Evolutionary conservation across 2,113 vertebrate species (phyloP), one percentile per base, ranked within the genome.

Genomic region (Hemibagrus wyckioides): DNA sequence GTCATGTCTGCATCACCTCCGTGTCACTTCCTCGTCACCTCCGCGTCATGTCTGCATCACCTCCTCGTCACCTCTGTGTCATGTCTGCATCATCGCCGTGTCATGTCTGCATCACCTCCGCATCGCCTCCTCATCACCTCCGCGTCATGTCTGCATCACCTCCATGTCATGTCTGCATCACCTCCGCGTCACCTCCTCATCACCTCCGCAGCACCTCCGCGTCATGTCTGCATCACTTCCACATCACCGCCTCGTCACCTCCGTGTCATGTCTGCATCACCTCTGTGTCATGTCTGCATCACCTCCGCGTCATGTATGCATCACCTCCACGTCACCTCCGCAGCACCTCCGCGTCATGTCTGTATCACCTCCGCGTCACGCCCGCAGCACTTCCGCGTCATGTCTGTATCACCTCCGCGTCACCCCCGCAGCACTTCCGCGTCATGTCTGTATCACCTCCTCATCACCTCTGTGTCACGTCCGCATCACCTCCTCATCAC

Each of bases 221-320:
- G 3, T 0, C 61, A n/a, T n/a, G n/a, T n/a, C n/a, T n/a, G 25
- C 28, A 25, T 10, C 61, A 3, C 1, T n/a, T n/a, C n/a, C n/a
- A n/a, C n/a, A n/a, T n/a, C n/a, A n/a, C n/a, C n/a, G n/a, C n/a
- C n/a, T n/a, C n/a, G n/a, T n/a, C 61, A 6, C 41, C n/a, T 10
- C 4, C 8, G 3, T 4, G 0, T 1, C 61, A 0, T 10, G 3
- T n/a, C 28, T 4, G 1, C 17, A 11, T 0, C 61, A n/a, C n/a
- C n/a, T n/a, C n/a, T n/a, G 25, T n/a, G n/a, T n/a, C n/a, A n/a
- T n/a, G n/a, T n/a, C 28, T 6, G 28, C 61, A 3, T 0, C 61
- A 6, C 41, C n/a, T 10, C 4, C 8, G 3, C 13, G n/a, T n/a
- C n/a, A n/a, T n/a, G n/a, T n/a, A n/a, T n/a, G n/a, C n/a, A 2